phyloP scores from a whole-genome alignment of 1,140 invertebrate genomes.

The Platyscapa corneri region DNA sequence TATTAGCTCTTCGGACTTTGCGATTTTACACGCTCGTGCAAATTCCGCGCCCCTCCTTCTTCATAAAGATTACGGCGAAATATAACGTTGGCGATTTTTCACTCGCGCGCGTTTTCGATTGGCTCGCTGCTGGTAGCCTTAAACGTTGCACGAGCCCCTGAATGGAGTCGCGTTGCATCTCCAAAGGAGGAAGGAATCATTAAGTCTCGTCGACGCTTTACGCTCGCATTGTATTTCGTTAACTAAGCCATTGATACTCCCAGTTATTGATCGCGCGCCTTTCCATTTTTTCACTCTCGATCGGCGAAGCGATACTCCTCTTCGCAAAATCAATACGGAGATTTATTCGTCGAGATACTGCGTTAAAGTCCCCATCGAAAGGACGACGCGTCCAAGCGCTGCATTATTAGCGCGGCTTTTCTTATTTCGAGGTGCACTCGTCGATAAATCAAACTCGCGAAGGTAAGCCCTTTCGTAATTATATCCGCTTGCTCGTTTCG shows the following conservation, averaged over 20 bases:
- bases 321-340: conserved; percentile 19
- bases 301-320: no score
- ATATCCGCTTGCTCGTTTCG: conserved; percentile 11
- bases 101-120: not conserved
- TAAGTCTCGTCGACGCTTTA: not conserved
- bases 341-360: conserved; percentile 26
- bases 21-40: conserved; percentile 24
- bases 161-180: not conserved
- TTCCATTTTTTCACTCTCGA: not conserved
- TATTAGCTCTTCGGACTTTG: conserved; percentile 33
- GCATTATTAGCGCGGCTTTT: conserved; percentile 21
- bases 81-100: conserved; percentile 1
- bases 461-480: conserved; percentile 38
- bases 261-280: not conserved
- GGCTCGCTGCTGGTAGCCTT: not conserved
- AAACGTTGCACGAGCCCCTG: not conserved
- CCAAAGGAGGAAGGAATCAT: not conserved
- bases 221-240: not conserved
- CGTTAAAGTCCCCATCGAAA: not conserved
- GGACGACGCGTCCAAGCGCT: not conserved
- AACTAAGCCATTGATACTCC: not conserved
- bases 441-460: conserved; percentile 43
- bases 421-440: conserved; percentile 13
- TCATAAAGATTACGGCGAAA: not conserved
- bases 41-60: not conserved